Percentiles rank a stretch among this genome's conserved stretches.
phyloP scores from a whole-genome alignment of 2,113 vertebrate species.

The Ammodytes marinus region DNA sequence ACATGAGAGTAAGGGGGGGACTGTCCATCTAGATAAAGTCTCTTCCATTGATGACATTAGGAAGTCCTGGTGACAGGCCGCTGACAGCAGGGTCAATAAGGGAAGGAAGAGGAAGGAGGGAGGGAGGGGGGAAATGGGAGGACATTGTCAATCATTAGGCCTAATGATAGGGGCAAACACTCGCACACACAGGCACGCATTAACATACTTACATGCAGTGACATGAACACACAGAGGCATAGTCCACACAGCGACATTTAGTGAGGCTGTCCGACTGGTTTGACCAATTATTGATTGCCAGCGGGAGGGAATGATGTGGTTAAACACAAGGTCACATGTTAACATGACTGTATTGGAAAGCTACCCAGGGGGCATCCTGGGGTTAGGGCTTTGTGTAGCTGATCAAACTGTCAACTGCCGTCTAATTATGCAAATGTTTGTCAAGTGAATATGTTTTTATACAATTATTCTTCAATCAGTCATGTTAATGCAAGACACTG shows the following conservation, averaged over 20 bases:
- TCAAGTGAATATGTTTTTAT: background rate
- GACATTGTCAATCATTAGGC: slow-evolving; percentile 78
- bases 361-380: background rate
- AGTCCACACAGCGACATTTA: slow-evolving; percentile 18
- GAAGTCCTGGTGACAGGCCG: slow-evolving; percentile 70
- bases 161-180: slow-evolving; percentile 66
- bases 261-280: slow-evolving; percentile 22
- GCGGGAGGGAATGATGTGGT: slow-evolving; percentile 52
- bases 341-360: slow-evolving; percentile 33
- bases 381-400: background rate
- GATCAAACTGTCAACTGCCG: background rate
- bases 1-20: slow-evolving; percentile 43
- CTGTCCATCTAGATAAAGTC: slow-evolving; percentile 77
- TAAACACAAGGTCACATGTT: slow-evolving; percentile 58
- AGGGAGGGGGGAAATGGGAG: slow-evolving; percentile 45
- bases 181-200: slow-evolving; percentile 14
- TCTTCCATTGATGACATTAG: slow-evolving; percentile 73
- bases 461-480: background rate
- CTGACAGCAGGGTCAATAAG: slow-evolving; percentile 80
- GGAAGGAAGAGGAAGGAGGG: slow-evolving; percentile 52
- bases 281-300: slow-evolving; percentile 62
- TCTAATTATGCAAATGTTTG: background rate
- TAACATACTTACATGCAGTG: slow-evolving; percentile 25
- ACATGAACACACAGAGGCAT: slow-evolving; percentile 16
- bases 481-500: no score